Conservation (phyloP, 2,797 vertebrate genomes). For the Eutrigla gurnardus region DNA sequence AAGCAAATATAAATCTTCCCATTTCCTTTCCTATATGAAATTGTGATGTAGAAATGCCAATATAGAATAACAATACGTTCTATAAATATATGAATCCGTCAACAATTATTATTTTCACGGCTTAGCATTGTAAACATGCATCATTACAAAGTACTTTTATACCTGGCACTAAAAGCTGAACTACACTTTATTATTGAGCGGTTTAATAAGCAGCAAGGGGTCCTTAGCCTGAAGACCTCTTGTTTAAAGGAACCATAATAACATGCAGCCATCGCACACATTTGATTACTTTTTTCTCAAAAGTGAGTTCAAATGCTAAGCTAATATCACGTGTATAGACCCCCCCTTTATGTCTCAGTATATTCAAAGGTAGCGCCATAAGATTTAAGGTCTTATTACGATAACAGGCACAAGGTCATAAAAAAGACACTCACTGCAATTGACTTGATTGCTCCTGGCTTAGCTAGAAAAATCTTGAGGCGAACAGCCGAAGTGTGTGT, state of each 20-base stretch:
- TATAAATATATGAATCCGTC: no score
- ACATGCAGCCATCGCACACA: neutral
- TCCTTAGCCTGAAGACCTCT: no score
- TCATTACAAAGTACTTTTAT: no score
- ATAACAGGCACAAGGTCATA: slow-evolving; percentile 33
- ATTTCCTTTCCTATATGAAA: no score
- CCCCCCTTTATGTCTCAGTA: neutral
- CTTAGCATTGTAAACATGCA: no score
- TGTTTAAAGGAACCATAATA: neutral
- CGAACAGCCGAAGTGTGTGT: slow-evolving; percentile 54
- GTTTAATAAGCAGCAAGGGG: no score
- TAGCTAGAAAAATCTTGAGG: slow-evolving; percentile 60
- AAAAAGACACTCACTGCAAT: slow-evolving; percentile 41
- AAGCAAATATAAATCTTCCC: no score
- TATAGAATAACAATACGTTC: no score
- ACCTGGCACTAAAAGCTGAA: no score
- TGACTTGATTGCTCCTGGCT: slow-evolving; percentile 50
- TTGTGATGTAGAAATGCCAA: no score
- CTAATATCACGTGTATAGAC: neutral
- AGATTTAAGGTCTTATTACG: slow-evolving; percentile 35
- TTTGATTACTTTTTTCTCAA: neutral
- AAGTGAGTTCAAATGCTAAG: neutral
- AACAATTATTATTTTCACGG: no score
- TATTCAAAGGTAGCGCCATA: slow-evolving; percentile 8
- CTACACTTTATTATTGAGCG: no score